Conservation (phyloP, 2,113 vertebrate genomes). For the Plestiodon gilberti region DNA sequence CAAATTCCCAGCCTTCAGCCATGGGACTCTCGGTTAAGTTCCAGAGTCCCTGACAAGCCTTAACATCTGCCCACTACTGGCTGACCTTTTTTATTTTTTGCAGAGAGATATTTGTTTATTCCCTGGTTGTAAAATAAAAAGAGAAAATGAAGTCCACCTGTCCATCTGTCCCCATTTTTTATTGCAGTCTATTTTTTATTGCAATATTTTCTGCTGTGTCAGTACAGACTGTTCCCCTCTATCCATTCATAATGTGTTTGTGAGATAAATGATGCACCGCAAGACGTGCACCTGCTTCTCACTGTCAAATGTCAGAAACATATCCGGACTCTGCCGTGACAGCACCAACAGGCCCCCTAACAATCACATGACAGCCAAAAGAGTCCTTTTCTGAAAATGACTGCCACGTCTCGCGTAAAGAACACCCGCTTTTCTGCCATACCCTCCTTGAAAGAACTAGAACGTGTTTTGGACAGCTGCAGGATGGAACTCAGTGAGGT, state of each 20-base stretch:
- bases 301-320: conserved; percentile 43
- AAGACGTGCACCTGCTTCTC: conserved; percentile 59
- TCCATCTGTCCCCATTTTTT: background rate
- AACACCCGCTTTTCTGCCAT: background rate
- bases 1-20: too few relatives aligned
- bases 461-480: conserved; percentile 82
- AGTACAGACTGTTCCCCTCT: background rate
- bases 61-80: background rate
- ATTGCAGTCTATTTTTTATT: background rate
- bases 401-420: background rate
- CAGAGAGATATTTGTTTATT: background rate
- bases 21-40: background rate
- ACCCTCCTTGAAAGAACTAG: conserved; percentile 77
- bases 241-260: background rate
- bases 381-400: background rate
- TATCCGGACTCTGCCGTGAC: conserved; percentile 19
- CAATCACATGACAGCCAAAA: background rate
- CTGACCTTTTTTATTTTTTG: conserved; percentile 8
- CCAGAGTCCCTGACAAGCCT: background rate
- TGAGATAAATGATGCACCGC: conserved; percentile 1
- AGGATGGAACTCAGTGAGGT: conserved; percentile 76
- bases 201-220: background rate
- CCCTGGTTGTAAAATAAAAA: background rate
- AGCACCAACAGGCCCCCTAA: fast-evolving
- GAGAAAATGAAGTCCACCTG: background rate